Evolutionary conservation across 2,888 invertebrate species (phyloP), one percentile per base, ranked within the genome.

Genomic region (Chaetogeoica ovagalla): DNA sequence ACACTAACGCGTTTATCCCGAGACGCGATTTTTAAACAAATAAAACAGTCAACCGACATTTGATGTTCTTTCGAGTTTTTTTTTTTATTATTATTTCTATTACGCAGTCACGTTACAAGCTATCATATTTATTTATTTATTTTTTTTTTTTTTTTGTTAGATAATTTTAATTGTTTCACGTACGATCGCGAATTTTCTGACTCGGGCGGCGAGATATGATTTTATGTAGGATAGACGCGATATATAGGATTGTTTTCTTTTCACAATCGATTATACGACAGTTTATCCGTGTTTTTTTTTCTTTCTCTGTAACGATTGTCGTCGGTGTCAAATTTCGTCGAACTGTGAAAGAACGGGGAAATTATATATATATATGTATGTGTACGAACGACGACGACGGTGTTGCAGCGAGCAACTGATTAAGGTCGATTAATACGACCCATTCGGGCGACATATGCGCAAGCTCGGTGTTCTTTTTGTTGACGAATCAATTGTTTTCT

Each of bases 401-500:
- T 71, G 4, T 63, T 79, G 57, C 30, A 30, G 39, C 43, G 63
- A 57, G 55, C 71, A 71, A 71, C 63, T 79, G 79, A 79, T 79
- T 79, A 79, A 70, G 79, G 79, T 79, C 79, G 79, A 79, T 79
- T 79, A 79, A 79, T 79, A 79, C 79, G 79, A 79, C 79, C 79
- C 79, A 71, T 65, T 71, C 63, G 43, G 43, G 63, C 65, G 71
- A 79, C 65, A 43, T 79, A 43, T 79, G 39, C 43, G 23, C 63
- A 30, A 30, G 23, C 63, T 71, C 30, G 30, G 30, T 63, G 79
- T 71, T 79, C 79, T 79, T 70, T 79, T 30, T 30, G 79, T 79
- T 48, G 71, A 79, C 63, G 79, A 79, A 71, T 79, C 79, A 79
- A 79, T 79, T 79, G 70, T 77, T 73, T 79, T 71, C 63, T 57